Evolutionary conservation across 2,888 invertebrate genomes (phyloP).

Genomic region (Habroteleia sp.): DNA sequence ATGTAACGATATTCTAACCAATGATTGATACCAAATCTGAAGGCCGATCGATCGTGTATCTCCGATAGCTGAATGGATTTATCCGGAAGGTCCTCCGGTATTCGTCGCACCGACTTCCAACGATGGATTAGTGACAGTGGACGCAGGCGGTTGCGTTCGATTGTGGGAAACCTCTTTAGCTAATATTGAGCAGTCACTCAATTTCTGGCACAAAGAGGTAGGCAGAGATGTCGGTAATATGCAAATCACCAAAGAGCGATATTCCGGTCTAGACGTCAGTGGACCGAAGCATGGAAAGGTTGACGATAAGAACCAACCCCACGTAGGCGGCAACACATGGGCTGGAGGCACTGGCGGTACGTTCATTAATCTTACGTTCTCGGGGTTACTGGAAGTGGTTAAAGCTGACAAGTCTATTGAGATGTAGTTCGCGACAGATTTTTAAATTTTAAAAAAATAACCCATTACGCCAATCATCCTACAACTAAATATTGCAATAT

Average conservation of each 20-base stretch:
- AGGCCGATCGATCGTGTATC: slow-evolving; percentile 75
- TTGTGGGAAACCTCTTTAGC: slow-evolving; percentile 82
- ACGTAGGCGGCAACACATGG: slow-evolving; percentile 98
- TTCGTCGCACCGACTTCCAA: slow-evolving; percentile 79
- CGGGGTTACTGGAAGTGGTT: slow-evolving; percentile 28
- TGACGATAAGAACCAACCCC: slow-evolving; percentile 93
- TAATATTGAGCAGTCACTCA: slow-evolving; percentile 80
- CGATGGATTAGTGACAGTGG: slow-evolving; percentile 83
- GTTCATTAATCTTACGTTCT: slow-evolving; percentile 56
- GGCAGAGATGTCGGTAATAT: slow-evolving; percentile 82
- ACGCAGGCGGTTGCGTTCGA: slow-evolving; percentile 82
- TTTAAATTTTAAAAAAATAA: slow-evolving; percentile 1
- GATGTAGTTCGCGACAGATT: background rate
- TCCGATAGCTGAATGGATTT: slow-evolving; percentile 81
- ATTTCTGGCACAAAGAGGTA: slow-evolving; percentile 81
- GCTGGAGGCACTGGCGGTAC: slow-evolving; percentile 95
- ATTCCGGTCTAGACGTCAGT: slow-evolving; percentile 85
- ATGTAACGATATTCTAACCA: slow-evolving; percentile 17
- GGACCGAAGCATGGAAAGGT: slow-evolving; percentile 96
- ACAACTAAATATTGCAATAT: too few species aligned
- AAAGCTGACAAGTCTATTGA: slow-evolving; percentile 16
- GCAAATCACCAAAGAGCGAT: slow-evolving; percentile 88
- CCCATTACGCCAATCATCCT: too few species aligned
- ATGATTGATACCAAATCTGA: slow-evolving; percentile 23
- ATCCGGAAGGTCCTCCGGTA: slow-evolving; percentile 80